These are phyloP conservation scores for Gymnarchus niloticus DNA, from an alignment of 2,113 vertebrate species.

Conservation along the genomic window DNA sequence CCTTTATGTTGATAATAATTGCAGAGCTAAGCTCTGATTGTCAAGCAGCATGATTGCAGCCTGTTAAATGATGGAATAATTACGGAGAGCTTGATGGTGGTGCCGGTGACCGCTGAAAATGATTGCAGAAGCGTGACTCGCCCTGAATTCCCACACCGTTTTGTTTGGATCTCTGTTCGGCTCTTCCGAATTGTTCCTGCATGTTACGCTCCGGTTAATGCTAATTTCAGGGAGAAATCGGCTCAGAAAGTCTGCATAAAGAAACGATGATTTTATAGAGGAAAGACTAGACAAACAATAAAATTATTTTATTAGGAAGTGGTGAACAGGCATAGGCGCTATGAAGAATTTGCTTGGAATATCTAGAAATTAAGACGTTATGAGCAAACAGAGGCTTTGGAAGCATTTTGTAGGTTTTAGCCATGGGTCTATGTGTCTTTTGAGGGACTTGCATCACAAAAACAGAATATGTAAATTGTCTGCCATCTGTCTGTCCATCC, in stretches of 20 bases:
- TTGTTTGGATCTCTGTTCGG: constrained; percentile 49
- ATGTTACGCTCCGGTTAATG: background rate
- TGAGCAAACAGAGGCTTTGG: too few relatives aligned
- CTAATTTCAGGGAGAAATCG: background rate
- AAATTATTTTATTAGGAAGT: too few relatives aligned
- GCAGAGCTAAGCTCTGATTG: background rate
- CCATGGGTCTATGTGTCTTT: background rate
- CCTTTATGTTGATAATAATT: constrained; percentile 25
- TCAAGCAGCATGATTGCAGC: constrained; percentile 40
- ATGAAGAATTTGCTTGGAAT: too few relatives aligned
- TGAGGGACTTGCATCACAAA: background rate
- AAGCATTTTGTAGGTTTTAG: too few relatives aligned
- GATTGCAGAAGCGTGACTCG: constrained; percentile 53
- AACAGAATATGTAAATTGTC: background rate
- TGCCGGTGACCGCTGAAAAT: constrained; percentile 38
- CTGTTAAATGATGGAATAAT: constrained; percentile 64
- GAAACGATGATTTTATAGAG: too few relatives aligned
- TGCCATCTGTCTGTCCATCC: background rate
- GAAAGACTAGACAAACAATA: too few relatives aligned
- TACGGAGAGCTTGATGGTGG: constrained; percentile 48
- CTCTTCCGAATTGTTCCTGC: constrained; percentile 38
- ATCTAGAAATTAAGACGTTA: too few relatives aligned
- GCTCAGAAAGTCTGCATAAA: background rate
- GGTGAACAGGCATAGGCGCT: too few relatives aligned
- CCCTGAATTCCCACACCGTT: constrained; percentile 45